phyloP scores from a whole-genome alignment of 2,113 vertebrate species.

The Megalops atlanticus region DNA sequence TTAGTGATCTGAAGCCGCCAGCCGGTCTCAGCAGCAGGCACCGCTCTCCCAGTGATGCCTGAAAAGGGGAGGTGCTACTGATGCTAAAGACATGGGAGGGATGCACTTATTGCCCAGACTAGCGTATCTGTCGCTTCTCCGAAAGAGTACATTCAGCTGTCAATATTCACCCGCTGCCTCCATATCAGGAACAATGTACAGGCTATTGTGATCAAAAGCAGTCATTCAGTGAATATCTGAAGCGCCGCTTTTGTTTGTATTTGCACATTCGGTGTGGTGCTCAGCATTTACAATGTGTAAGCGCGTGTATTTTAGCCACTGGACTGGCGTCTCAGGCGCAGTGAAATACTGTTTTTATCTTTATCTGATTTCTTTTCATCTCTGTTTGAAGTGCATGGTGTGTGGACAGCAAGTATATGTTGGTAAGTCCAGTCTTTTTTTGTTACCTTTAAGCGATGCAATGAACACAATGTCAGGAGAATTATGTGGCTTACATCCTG shows the following conservation, averaged over 20 bases:
- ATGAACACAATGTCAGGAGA: not conserved
- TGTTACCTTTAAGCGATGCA: not conserved
- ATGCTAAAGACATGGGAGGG: not conserved
- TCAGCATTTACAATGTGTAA: constrained; percentile 56
- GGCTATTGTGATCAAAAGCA: not conserved
- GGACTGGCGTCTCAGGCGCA: constrained; percentile 7
- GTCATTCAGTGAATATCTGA: not conserved
- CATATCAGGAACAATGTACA: not conserved
- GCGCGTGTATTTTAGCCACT: constrained; percentile 32
- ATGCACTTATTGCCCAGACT: not conserved
- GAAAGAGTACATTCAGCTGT: not conserved
- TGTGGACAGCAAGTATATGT: constrained; percentile 42
- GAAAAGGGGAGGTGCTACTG: not conserved
- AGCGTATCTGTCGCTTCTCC: not conserved
- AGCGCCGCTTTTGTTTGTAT: not conserved
- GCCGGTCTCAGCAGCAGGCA: not conserved
- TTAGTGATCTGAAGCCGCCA: not conserved
- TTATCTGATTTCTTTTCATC: constrained; percentile 37
- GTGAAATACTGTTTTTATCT: constrained; percentile 39
- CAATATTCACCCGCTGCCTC: not conserved
- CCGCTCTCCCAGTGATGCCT: not conserved
- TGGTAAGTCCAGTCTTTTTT: constrained; percentile 50
- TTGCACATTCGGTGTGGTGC: constrained; percentile 15
- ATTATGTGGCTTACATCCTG: no score
- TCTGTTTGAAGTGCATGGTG: constrained; percentile 23